Conservation (phyloP, 1,140 invertebrate genomes). For the Trichogramma pretiosum region DNA sequence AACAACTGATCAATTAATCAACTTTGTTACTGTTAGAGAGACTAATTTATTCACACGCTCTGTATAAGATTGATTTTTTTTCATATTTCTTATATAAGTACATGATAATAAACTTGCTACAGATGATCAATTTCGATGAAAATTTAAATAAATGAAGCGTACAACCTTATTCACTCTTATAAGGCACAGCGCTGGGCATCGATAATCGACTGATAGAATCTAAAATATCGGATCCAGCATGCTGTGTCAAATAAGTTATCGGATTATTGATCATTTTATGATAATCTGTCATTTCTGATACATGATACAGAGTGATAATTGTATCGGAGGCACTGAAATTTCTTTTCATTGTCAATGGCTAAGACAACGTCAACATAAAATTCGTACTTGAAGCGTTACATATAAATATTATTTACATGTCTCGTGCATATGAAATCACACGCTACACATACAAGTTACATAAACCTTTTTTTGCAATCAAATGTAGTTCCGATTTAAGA, state of each 20-base stretch:
- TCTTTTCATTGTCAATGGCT: neutral
- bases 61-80: slow-evolving; percentile 36
- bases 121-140: slow-evolving; percentile 16
- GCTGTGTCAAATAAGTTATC: slow-evolving; percentile 23
- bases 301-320: too few relatives aligned
- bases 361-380: slow-evolving; percentile 1
- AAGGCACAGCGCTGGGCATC: slow-evolving; percentile 31
- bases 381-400: neutral
- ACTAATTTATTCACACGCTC: slow-evolving; percentile 37
- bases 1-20: slow-evolving; percentile 34
- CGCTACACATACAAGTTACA: too few relatives aligned
- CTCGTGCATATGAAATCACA: too few relatives aligned
- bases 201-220: slow-evolving; percentile 43
- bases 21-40: slow-evolving; percentile 30
- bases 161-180: slow-evolving; percentile 7
- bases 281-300: too few relatives aligned
- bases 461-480: slow-evolving; percentile 11
- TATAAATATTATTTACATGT: too few relatives aligned
- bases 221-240: slow-evolving; percentile 31
- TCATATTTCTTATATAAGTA: slow-evolving; percentile 33
- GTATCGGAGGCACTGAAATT: slow-evolving; percentile 3
- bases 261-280: slow-evolving; percentile 3
- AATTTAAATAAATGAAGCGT: slow-evolving; percentile 14
- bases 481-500: slow-evolving; percentile 15
- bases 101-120: slow-evolving; percentile 21